These are phyloP conservation scores for Drosophila engyochracea DNA, from an alignment of 2,888 invertebrate species.

Conservation along the genomic window DNA sequence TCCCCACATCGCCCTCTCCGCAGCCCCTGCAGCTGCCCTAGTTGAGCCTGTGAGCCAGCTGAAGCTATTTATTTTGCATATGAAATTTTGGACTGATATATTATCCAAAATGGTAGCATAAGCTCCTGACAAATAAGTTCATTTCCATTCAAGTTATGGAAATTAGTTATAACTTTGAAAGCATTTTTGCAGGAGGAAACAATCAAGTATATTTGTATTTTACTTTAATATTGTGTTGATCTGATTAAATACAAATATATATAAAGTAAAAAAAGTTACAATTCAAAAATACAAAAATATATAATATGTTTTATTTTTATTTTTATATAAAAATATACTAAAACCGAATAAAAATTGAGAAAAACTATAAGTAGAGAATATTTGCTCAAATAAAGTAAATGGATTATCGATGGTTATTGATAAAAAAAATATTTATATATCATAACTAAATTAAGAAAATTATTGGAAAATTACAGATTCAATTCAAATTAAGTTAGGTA, in stretches of 20 bases:
- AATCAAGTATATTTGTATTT: not conserved
- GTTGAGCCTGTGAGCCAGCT: constrained; percentile 27
- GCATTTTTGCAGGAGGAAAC: too few relatives aligned
- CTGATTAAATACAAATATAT: not conserved
- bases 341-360: not conserved
- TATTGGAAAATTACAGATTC: too few relatives aligned
- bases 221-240: not conserved
- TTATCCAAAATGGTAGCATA: constrained; percentile 23
- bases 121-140: constrained; percentile 16
- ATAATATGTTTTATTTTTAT: not conserved
- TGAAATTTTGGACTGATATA: constrained; percentile 48
- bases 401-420: not conserved
- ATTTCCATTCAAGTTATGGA: not conserved
- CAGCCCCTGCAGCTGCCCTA: not conserved
- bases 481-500: not conserved
- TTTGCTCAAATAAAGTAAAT: not conserved
- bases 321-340: not conserved
- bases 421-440: not conserved
- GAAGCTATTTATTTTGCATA: constrained; percentile 53
- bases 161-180: not conserved
- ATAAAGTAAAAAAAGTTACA: not conserved
- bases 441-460: not conserved
- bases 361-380: not conserved
- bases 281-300: not conserved
- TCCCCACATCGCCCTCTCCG: not conserved